Percentiles rank a stretch among this genome's conserved stretches.
phyloP scores from a whole-genome alignment of 2,888 invertebrate species.

The Cosmorhoe ocellata region DNA sequence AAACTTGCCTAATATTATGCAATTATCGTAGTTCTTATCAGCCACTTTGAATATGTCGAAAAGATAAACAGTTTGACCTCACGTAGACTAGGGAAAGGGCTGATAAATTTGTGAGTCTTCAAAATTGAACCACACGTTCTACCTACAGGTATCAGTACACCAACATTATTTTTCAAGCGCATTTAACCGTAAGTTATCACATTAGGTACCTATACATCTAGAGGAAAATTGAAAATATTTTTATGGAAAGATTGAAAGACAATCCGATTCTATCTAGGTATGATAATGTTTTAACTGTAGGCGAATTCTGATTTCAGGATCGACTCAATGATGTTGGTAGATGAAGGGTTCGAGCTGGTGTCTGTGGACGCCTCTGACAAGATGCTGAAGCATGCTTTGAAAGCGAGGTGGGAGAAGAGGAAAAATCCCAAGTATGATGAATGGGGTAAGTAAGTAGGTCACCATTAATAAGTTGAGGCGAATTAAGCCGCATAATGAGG shows the following conservation, averaged over 20 bases:
- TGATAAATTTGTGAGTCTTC: too few relatives aligned
- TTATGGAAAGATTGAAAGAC: too few relatives aligned
- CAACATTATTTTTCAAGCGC: too few relatives aligned
- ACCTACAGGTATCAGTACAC: too few relatives aligned
- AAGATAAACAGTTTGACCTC: constrained; percentile 20
- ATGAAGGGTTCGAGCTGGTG: constrained; percentile 93
- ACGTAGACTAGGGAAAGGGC: neutral
- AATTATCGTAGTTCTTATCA: neutral
- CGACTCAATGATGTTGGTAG: constrained; percentile 93
- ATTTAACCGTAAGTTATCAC: too few relatives aligned
- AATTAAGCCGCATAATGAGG: too few relatives aligned
- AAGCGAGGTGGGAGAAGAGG: constrained; percentile 91
- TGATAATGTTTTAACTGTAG: too few relatives aligned
- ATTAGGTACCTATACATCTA: too few relatives aligned
- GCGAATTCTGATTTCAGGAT: constrained; percentile 85
- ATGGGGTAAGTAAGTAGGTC: constrained; percentile 92
- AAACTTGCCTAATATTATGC: neutral
- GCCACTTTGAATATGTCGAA: neutral
- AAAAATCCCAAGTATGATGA: constrained; percentile 90
- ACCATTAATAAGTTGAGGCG: too few relatives aligned
- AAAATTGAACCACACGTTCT: too few relatives aligned
- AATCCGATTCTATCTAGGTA: too few relatives aligned
- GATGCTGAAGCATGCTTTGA: constrained; percentile 94
- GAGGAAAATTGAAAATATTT: too few relatives aligned
- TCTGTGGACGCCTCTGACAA: constrained; percentile 96